A percentile compares a stretch with the other conserved stretches of the same genome.
Evolutionary conservation across 2,888 invertebrate genomes (phyloP).

Genomic region (Stenoptilia bipunctidactyla): DNA sequence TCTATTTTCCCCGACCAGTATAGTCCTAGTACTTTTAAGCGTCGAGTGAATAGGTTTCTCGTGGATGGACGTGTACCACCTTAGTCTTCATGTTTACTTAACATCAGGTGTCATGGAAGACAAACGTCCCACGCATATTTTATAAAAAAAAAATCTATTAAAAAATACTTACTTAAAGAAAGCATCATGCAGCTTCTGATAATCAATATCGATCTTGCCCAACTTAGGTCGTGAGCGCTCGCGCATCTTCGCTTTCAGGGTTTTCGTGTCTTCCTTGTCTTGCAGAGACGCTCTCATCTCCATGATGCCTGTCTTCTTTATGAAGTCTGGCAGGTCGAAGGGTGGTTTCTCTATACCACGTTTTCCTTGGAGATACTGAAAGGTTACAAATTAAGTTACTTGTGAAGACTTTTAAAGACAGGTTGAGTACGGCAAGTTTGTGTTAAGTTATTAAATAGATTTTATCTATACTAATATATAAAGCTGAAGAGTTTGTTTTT

Average conservation of each 20-base stretch:
- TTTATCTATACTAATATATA: no score
- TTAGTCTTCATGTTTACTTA: no score
- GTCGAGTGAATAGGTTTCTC: no score
- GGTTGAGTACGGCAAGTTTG: no score
- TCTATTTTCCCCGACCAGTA: no score
- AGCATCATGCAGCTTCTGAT: conserved; percentile 98
- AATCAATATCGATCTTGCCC: conserved; percentile 99
- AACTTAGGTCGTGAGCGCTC: conserved; percentile 97
- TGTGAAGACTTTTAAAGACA: no score
- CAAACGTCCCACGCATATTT: no score
- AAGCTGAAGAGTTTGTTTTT: no score
- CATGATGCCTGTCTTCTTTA: conserved; percentile 99
- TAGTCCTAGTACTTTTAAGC: no score
- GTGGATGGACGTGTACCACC: no score
- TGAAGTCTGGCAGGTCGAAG: conserved; percentile 98
- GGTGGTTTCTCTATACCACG: conserved; percentile 99
- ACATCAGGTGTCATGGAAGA: no score
- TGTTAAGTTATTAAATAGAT: no score
- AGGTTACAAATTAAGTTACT: conserved; percentile 1
- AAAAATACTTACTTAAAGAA: conserved; percentile 87
- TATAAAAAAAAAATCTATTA: neutral
- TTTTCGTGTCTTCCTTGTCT: conserved; percentile 96
- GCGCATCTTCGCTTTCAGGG: conserved; percentile 96
- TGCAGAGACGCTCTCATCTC: conserved; percentile 99
- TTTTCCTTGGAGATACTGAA: conserved; percentile 90